Evolutionary conservation across 2,113 vertebrate species (phyloP).

Genomic region (Pipra filicauda): DNA sequence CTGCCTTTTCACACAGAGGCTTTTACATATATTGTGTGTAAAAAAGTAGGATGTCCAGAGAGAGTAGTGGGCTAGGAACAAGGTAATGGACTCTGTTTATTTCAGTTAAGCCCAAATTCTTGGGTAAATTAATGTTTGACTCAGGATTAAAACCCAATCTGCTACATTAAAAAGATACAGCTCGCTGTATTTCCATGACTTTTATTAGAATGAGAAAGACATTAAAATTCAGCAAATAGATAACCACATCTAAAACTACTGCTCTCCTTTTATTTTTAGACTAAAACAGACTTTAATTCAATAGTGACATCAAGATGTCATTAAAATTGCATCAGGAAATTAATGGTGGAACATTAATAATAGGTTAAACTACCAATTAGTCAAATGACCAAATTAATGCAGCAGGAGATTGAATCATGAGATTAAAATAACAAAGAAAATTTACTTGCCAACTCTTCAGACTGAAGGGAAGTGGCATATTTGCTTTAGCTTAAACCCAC

Average conservation of each 20-base stretch:
- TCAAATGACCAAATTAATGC: conserved; percentile 64
- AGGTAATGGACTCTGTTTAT: background rate
- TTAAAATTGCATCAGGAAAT: conserved; percentile 56
- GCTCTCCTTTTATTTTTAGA: background rate
- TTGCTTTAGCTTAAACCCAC: conserved; percentile 1
- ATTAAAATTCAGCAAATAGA: background rate
- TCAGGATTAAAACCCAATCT: background rate
- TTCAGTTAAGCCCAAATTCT: background rate
- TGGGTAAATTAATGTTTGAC: background rate
- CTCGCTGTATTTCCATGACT: background rate
- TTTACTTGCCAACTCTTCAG: conserved; percentile 11
- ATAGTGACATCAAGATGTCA: conserved; percentile 38
- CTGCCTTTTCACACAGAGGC: background rate
- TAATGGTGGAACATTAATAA: conserved; percentile 55
- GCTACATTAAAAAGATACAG: background rate
- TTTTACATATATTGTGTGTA: background rate
- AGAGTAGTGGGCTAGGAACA: background rate
- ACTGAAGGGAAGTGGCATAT: background rate
- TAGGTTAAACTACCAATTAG: conserved; percentile 61
- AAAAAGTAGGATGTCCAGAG: background rate
- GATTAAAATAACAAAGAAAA: conserved; percentile 64
- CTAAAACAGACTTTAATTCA: conserved; percentile 33
- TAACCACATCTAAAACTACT: background rate
- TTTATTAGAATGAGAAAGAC: background rate
- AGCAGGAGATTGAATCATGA: conserved; percentile 54